phyloP scores from a whole-genome alignment of 2,797 vertebrate species.

The Lutjanus argentimaculatus region DNA sequence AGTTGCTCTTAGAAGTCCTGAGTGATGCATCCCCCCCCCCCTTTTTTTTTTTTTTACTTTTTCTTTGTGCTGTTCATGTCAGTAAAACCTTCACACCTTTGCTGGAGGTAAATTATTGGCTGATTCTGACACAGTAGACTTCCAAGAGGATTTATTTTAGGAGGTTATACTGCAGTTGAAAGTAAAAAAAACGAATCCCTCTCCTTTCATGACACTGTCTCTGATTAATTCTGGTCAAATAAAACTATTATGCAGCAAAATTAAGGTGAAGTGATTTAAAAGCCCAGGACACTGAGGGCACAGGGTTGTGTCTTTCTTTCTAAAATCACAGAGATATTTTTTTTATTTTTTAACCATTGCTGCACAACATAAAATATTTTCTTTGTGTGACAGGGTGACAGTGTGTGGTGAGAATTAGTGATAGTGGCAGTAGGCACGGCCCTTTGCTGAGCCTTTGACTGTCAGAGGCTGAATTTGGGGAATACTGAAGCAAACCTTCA shows the following conservation, averaged over 20 bases:
- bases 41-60: constrained; percentile 14
- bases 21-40: neutral
- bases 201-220: constrained; percentile 26
- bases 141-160: constrained; percentile 39
- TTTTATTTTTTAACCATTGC: neutral
- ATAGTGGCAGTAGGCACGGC: neutral
- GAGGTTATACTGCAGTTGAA: constrained; percentile 35
- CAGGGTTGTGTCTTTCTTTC: constrained; percentile 5
- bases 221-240: constrained; percentile 19
- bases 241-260: neutral
- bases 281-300: neutral
- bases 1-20: constrained; percentile 11
- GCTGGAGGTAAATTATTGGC: constrained; percentile 21
- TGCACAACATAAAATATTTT: neutral
- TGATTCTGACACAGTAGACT: constrained; percentile 44
- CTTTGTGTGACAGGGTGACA: neutral
- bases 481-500: neutral
- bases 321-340: neutral
- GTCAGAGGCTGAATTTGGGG: neutral
- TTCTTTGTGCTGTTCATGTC: constrained; percentile 21
- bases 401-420: neutral
- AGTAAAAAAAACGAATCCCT: constrained; percentile 31
- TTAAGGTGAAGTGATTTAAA: constrained; percentile 1
- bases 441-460: neutral
- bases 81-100: constrained; percentile 17